Evolutionary conservation across 2,797 vertebrate genomes (phyloP).

Genomic region (Apogon hyalosoma): DNA sequence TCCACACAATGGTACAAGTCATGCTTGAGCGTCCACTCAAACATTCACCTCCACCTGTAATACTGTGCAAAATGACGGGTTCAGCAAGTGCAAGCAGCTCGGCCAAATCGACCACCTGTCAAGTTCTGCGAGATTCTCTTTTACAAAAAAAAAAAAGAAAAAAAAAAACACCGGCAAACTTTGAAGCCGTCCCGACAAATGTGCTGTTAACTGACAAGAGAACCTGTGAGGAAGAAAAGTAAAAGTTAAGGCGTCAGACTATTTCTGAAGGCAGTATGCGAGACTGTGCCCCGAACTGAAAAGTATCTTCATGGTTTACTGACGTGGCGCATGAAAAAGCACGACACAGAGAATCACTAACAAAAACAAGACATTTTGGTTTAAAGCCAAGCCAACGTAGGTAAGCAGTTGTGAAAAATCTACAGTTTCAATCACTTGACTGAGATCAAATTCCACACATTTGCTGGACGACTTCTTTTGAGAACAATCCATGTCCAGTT

Average conservation of each 20-base stretch:
- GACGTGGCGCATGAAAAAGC: slow-evolving; percentile 49
- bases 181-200: slow-evolving; percentile 25
- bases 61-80: slow-evolving; percentile 86
- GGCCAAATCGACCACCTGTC: slow-evolving; percentile 63
- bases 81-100: slow-evolving; percentile 84
- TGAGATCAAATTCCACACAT: slow-evolving; percentile 43
- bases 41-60: slow-evolving; percentile 76
- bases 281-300: slow-evolving; percentile 42
- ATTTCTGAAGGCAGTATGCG: slow-evolving; percentile 70
- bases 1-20: slow-evolving; percentile 66
- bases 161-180: slow-evolving; percentile 36
- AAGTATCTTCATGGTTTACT: slow-evolving; percentile 17
- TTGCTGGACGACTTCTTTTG: slow-evolving; percentile 33
- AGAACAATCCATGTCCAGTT: slow-evolving; percentile 35
- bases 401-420: slow-evolving; percentile 36
- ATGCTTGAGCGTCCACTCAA: slow-evolving; percentile 61
- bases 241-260: slow-evolving; percentile 76
- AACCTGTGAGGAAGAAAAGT: slow-evolving; percentile 36
- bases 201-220: slow-evolving; percentile 18
- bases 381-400: slow-evolving; percentile 52
- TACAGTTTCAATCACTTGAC: slow-evolving; percentile 19
- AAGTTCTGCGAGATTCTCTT: slow-evolving; percentile 72
- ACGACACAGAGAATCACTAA: slow-evolving; percentile 31
- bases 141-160: no score
- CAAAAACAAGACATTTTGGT: slow-evolving; percentile 65